Conservation (phyloP, 2,888 invertebrate genomes). For the Heliconius erato region DNA sequence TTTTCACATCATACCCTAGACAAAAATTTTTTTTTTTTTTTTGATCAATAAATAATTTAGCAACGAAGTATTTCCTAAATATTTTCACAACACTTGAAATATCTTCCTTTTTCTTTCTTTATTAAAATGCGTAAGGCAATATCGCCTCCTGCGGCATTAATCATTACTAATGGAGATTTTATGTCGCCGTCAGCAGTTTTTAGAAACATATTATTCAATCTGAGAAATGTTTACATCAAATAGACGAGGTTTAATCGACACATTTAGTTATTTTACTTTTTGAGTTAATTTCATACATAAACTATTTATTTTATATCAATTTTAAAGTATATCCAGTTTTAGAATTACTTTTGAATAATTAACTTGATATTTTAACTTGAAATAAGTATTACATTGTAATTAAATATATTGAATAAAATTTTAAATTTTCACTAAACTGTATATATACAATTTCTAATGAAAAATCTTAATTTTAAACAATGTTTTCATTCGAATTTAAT, state of each 20-base stretch:
- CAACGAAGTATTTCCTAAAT: background rate
- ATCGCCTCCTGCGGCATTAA: conserved; percentile 57
- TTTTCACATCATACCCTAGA: background rate
- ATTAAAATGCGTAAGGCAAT: conserved; percentile 62
- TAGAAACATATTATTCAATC: conserved; percentile 1
- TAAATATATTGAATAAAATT: too few species aligned
- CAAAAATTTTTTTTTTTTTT: background rate
- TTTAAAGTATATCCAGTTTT: too few species aligned
- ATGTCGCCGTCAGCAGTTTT: conserved; percentile 54
- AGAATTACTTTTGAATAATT: too few species aligned
- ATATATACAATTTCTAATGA: too few species aligned
- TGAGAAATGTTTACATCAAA: background rate
- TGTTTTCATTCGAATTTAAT: too few species aligned
- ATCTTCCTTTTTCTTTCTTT: conserved; percentile 6
- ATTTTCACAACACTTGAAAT: conserved; percentile 23
- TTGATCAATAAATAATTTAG: background rate
- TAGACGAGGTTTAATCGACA: background rate
- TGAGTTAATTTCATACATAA: background rate
- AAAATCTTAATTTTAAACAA: too few species aligned
- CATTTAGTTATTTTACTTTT: background rate
- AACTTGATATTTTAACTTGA: too few species aligned
- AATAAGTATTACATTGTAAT: too few species aligned
- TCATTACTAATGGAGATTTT: conserved; percentile 64
- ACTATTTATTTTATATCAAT: too few species aligned
- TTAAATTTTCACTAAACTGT: too few species aligned